Evolutionary conservation across 2,888 invertebrate genomes (phyloP).

Genomic region (Nebria salina): DNA sequence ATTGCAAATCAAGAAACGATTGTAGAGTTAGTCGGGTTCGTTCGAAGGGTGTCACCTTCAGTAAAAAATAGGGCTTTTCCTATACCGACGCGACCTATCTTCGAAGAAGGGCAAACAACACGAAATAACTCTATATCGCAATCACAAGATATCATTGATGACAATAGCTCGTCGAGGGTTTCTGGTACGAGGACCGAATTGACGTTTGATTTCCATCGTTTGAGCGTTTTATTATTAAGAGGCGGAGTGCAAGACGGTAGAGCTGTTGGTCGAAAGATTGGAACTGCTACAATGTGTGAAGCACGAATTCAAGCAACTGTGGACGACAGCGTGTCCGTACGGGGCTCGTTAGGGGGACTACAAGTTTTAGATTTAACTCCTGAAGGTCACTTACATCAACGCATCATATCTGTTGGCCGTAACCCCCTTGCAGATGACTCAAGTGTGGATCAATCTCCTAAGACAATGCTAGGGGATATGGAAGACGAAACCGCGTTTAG

Average conservation of each 20-base stretch:
- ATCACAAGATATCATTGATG: not conserved
- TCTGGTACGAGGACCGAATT: conserved; percentile 76
- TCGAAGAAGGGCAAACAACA: conserved; percentile 18
- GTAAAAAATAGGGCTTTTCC: conserved; percentile 54
- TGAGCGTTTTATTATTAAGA: conserved; percentile 87
- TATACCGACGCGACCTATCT: conserved; percentile 55
- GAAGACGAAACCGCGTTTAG: conserved; percentile 64
- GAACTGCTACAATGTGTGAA: conserved; percentile 91
- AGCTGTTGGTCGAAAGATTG: conserved; percentile 85
- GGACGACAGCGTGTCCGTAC: conserved; percentile 68
- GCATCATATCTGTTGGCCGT: conserved; percentile 85
- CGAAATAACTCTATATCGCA: not conserved
- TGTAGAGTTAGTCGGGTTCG: conserved; percentile 91
- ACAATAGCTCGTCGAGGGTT: conserved; percentile 49
- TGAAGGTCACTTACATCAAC: conserved; percentile 83
- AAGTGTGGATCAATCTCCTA: not conserved
- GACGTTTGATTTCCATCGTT: conserved; percentile 91
- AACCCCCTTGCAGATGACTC: conserved; percentile 72
- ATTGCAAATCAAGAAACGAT: conserved; percentile 97
- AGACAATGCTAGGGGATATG: not conserved
- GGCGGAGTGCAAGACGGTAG: conserved; percentile 77
- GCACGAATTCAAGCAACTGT: conserved; percentile 87
- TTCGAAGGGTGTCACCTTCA: conserved; percentile 74
- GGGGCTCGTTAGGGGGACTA: conserved; percentile 91
- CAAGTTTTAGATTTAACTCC: conserved; percentile 90